Evolutionary conservation across 2,113 vertebrate genomes (phyloP).

Genomic region (Muntiacus muntjak): DNA sequence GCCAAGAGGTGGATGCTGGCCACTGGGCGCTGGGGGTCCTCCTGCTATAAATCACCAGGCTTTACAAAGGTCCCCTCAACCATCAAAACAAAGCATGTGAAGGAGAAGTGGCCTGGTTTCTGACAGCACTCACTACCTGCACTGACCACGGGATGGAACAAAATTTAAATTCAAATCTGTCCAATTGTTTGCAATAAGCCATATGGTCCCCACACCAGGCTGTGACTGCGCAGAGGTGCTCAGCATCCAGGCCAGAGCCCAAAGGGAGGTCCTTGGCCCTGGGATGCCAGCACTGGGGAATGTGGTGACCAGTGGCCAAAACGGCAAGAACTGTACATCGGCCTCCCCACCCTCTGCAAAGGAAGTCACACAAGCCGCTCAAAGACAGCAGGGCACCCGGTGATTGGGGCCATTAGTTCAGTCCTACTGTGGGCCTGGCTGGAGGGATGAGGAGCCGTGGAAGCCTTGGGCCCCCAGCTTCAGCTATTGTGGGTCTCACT

Average conservation of each 20-base stretch:
- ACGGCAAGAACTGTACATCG: neutral
- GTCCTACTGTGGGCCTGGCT: neutral
- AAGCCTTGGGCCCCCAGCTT: neutral
- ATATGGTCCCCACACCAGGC: neutral
- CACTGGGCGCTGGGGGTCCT: fast-evolving
- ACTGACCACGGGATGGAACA: neutral
- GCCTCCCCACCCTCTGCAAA: neutral
- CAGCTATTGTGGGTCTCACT: too few species aligned
- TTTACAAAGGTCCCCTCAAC: neutral
- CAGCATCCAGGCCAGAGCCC: neutral
- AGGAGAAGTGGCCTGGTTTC: too few species aligned
- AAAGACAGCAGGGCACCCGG: too few species aligned
- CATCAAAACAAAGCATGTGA: too few species aligned
- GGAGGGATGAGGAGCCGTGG: neutral
- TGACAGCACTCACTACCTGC: neutral
- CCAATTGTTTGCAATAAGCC: neutral
- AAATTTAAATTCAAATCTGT: neutral
- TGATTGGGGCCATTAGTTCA: neutral
- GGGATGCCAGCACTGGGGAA: neutral
- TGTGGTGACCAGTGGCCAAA: neutral
- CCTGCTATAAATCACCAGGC: neutral
- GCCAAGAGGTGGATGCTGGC: neutral
- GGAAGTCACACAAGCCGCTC: neutral
- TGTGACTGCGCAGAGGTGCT: neutral
- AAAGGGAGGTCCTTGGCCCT: too few species aligned